A percentile compares a stretch with the other conserved stretches of the same genome.
Evolutionary conservation across 1,140 invertebrate genomes (phyloP).

Genomic region (Chlorops oryzae): DNA sequence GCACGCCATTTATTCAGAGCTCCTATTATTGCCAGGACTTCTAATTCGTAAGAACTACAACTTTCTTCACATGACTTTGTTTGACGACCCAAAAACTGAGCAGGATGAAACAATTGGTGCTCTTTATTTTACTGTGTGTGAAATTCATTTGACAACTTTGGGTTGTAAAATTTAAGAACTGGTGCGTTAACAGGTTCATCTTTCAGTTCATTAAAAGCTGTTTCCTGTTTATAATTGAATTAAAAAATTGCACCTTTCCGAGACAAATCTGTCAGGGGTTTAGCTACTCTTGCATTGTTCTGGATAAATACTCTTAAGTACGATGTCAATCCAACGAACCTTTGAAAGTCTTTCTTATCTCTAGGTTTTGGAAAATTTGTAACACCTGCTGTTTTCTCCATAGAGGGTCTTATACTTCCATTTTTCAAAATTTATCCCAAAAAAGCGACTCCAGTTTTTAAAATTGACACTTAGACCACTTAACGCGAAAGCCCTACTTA

Average conservation of each 20-base stretch:
- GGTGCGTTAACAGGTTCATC: slow-evolving; percentile 12
- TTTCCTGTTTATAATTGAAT: not conserved
- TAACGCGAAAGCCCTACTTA: not conserved
- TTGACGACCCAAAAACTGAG: slow-evolving; percentile 27
- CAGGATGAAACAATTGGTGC: slow-evolving; percentile 26
- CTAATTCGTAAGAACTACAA: slow-evolving; percentile 29
- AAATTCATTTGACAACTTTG: slow-evolving; percentile 17
- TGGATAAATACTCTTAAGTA: slow-evolving; percentile 26
- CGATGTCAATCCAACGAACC: slow-evolving; percentile 21
- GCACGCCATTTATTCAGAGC: slow-evolving; percentile 25
- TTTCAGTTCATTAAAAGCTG: slow-evolving; percentile 16
- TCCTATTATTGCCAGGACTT: slow-evolving; percentile 24
- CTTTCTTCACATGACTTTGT: slow-evolving; percentile 28
- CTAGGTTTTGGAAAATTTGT: slow-evolving; percentile 13
- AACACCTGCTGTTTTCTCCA: slow-evolving; percentile 19
- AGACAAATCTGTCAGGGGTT: slow-evolving; percentile 23
- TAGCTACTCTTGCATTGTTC: slow-evolving; percentile 17
- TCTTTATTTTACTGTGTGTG: slow-evolving; percentile 20
- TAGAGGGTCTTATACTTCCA: slow-evolving; percentile 15
- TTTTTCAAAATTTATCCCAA: slow-evolving; percentile 19
- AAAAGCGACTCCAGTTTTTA: slow-evolving; percentile 21
- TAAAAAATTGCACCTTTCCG: slow-evolving; percentile 1
- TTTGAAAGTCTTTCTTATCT: slow-evolving; percentile 16
- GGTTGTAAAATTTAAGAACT: slow-evolving; percentile 18
- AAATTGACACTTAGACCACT: slow-evolving; percentile 16